Conservation (phyloP, 2,113 vertebrate species). For the Lipotes vexillifer region DNA sequence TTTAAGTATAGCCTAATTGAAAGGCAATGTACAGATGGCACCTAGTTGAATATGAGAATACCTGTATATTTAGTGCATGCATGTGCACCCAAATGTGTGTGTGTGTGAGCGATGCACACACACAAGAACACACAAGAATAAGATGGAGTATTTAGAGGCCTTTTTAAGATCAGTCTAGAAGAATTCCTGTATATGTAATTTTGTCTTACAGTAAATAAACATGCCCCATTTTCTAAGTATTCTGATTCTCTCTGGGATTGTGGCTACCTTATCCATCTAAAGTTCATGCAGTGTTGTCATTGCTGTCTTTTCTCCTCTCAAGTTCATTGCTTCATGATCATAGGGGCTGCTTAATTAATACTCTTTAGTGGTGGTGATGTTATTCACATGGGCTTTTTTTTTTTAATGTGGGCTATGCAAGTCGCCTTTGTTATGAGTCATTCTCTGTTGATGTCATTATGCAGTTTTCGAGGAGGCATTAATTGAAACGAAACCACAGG, state of each 20-base stretch:
- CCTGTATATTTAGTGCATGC: not conserved
- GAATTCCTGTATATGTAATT: not conserved
- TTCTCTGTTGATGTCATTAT: conserved; percentile 54
- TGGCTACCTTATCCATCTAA: not conserved
- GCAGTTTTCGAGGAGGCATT: conserved; percentile 54
- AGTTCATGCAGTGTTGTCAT: conserved; percentile 6
- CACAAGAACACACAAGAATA: not conserved
- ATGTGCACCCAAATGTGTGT: not conserved
- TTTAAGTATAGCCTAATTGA: not conserved
- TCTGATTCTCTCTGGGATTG: not conserved
- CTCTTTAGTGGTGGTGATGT: conserved; percentile 20
- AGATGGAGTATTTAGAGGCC: not conserved
- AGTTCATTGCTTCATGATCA: conserved; percentile 54
- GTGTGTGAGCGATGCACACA: not conserved
- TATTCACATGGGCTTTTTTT: conserved; percentile 25
- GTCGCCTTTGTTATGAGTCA: conserved; percentile 62
- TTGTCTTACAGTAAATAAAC: conserved; percentile 24
- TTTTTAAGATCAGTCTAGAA: not conserved
- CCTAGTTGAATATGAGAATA: not conserved
- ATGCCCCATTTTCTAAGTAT: conserved; percentile 14
- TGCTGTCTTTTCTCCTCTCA: conserved; percentile 30
- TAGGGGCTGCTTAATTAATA: conserved; percentile 54
- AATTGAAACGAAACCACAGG: conserved; percentile 69
- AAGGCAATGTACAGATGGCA: not conserved
- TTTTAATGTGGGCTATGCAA: conserved; percentile 44